Base-by-base conservation (phyloP, 2,797 vertebrate species). In the Coreius guichenoti region DNA sequence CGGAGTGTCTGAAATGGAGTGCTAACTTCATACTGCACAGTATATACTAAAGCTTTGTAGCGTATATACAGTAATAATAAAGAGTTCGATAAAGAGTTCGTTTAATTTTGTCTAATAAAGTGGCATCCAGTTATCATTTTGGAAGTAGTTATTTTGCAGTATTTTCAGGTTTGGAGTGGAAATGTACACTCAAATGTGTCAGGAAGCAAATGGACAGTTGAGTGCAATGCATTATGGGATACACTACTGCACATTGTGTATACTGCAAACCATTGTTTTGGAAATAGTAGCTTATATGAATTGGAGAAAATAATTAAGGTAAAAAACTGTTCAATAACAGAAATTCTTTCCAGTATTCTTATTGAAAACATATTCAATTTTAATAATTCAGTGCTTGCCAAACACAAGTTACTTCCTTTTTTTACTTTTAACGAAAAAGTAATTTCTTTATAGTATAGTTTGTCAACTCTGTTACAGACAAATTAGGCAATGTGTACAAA, bases 191-290 rank as follows among this genome's bases (percentile, higher is more conserved):
- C 26, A n/a, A 68, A 70, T 70, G 23, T 16, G 29, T n/a, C 29
- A 45, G 39, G 29, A 51, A 31, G 65, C 31, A 81, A 81, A 81
- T 26, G 9, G 31, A 39, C 11, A 23, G 79, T 58, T 11, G 21
- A 80, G 26, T 49, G n/a, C 36, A 45, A 26, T 47, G 17, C 16
- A 58, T 72, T 70, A 36, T 81, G 49, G 51, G 51, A 72, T 58
- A 45, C n/a, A 3, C 49, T 81, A 51, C 3, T 33, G 13, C 43
- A 80, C n/a, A 51, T 23, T 68, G 45, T 33, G 45, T 31, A 26
- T 45, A 5, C 56, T 26, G 21, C 5, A 47, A 19, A 8, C 56
- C 21, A 9, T 49, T 49, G 33, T 69, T 39, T 49, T 31, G 29
- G 9, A 33, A 75, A 75, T 33, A 33, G 45, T 54, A 19, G 47